Conservation (phyloP, 2,797 vertebrate genomes). For the Falco rusticolus region DNA sequence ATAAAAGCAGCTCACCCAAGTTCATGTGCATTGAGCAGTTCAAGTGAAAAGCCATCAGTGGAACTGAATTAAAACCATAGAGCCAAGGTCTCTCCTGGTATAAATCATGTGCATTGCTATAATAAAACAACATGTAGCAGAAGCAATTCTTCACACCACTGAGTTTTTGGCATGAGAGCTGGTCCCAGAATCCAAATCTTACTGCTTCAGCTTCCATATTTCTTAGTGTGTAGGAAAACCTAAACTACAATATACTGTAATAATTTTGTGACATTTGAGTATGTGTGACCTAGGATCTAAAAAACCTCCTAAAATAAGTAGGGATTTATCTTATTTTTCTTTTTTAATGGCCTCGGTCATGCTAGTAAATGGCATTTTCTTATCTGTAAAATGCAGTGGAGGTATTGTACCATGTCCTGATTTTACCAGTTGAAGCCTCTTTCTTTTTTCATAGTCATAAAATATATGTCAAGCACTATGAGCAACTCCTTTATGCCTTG, state of each 20-base stretch:
- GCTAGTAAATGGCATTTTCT: slow-evolving; percentile 12
- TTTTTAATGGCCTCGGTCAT: neutral
- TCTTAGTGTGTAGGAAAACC: neutral
- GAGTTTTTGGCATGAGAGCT: slow-evolving; percentile 9
- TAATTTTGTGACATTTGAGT: neutral
- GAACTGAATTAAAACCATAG: slow-evolving; percentile 43
- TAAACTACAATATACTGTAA: neutral
- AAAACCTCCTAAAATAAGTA: neutral
- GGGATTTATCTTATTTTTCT: neutral
- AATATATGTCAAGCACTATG: slow-evolving; percentile 43
- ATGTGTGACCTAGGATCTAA: neutral
- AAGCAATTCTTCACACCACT: slow-evolving; percentile 44
- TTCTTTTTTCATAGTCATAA: slow-evolving; percentile 54
- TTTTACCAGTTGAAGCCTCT: slow-evolving; percentile 41
- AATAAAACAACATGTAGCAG: slow-evolving; percentile 46
- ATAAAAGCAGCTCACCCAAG: neutral
- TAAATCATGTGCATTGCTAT: slow-evolving; percentile 39
- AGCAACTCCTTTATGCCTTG: slow-evolving; percentile 45
- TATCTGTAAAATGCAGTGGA: slow-evolving; percentile 21
- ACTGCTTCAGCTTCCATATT: neutral
- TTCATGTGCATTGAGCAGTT: neutral
- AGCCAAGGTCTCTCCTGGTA: neutral
- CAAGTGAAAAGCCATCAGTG: slow-evolving; percentile 27
- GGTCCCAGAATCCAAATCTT: neutral
- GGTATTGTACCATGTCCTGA: slow-evolving; percentile 1